Evolutionary conservation across 2,797 vertebrate genomes (phyloP), one percentile per base, ranked within the genome.

Genomic region (Dallia pectoralis): DNA sequence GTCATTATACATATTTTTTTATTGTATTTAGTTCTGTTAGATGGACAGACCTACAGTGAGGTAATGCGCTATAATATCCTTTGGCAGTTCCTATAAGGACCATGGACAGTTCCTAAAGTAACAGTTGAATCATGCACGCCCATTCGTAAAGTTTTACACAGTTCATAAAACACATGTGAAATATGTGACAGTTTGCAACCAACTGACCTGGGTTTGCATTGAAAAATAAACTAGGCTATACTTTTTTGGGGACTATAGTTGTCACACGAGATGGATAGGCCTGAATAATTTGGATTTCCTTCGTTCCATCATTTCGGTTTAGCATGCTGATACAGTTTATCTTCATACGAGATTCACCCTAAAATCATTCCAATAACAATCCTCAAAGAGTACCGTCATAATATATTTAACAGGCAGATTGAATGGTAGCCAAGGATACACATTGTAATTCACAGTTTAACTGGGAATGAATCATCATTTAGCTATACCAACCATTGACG

Each of bases 401-500:
- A 30, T 64, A 18, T 16, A 18, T 2, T 16, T 32, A 32, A 18
- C 32, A 7, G 30, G 6, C 16, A 18, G 62, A 29, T 18, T 18
- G 62, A 64, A 8, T 16, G 62, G 16, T 64, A 30, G 30, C 29
- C 30, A 32, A 30, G 27, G 7, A 30, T 15, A 64, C 30, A 32
- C 30, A 64, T 64, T 32, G 30, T 32, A 32, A 64, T 64, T 64
- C 62, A 64, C n/a, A 64, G 86, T 92, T 93, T 93, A 92, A 93
- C 91, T 88, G 83, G 22, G 4, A 89, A 89, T 91, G 91, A 93
- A 63, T 29, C 62, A 64, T 22, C 22, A 14, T 91, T 92, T 84
- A 92, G 91, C 93, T 93, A 93, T 93, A 91, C 22, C 53, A 88
- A 93, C 87, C 89, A 89, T 88, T 93, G 93, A 93, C 89, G 90